Percentiles rank a stretch among this genome's conserved stretches.
Evolutionary conservation across 2,888 invertebrate genomes (phyloP).

Genomic region (Melipona beecheii): DNA sequence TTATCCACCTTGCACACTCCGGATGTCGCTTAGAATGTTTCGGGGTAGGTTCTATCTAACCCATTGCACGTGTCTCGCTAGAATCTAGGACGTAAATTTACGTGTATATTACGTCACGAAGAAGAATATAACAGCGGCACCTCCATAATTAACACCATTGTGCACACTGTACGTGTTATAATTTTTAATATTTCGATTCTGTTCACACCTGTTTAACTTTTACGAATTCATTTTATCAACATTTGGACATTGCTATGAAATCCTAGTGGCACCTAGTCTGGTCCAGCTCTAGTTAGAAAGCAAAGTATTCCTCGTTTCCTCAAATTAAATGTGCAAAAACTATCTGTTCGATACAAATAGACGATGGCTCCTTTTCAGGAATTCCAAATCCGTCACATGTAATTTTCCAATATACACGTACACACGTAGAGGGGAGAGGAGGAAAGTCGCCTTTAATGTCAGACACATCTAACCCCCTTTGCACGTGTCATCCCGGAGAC

Average conservation of each 20-base stretch:
- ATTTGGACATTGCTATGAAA: too few relatives aligned
- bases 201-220: too few relatives aligned
- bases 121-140: conserved; percentile 32
- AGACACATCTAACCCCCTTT: conserved; percentile 48
- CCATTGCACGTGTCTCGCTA: conserved; percentile 47
- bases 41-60: conserved; percentile 36
- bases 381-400: neutral
- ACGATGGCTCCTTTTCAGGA: neutral
- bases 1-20: conserved; percentile 53
- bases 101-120: conserved; percentile 60
- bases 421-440: neutral
- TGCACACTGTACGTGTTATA: conserved; percentile 17
- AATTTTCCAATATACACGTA: neutral
- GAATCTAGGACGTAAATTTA: conserved; percentile 67
- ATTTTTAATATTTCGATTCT: too few relatives aligned
- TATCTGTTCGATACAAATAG: neutral
- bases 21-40: conserved; percentile 36
- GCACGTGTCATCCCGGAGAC: conserved; percentile 46
- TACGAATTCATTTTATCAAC: too few relatives aligned
- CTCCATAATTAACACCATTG: conserved; percentile 33
- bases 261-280: too few relatives aligned
- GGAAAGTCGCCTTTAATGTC: conserved; percentile 54
- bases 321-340: too few relatives aligned
- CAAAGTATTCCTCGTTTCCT: too few relatives aligned
- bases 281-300: too few relatives aligned